Conservation (phyloP, 2,113 vertebrate species). For the Riparia riparia region DNA sequence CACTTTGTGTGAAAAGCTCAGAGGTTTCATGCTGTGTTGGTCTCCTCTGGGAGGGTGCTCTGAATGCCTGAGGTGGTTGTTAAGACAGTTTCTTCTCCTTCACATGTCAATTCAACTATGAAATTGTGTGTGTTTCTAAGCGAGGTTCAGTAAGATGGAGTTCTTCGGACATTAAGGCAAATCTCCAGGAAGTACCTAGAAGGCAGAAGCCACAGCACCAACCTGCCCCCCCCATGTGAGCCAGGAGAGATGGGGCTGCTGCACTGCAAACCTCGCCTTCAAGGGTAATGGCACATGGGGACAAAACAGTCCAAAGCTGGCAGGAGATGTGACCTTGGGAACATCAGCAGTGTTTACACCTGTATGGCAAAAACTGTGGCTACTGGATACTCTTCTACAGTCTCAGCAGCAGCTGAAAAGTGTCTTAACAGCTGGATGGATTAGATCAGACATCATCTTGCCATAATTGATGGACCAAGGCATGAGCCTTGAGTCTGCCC, state of each 20-base stretch:
- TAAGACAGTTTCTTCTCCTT: not conserved
- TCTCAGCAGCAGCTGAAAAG: not conserved
- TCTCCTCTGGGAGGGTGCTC: not conserved
- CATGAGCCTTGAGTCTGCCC: not conserved
- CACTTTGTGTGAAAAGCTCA: not conserved
- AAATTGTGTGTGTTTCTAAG: not conserved
- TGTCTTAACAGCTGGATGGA: not conserved
- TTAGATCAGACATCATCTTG: not conserved
- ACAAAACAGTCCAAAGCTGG: not conserved
- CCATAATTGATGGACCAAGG: rapidly evolving
- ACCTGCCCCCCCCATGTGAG: not conserved
- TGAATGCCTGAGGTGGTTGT: not conserved
- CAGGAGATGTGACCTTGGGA: not conserved
- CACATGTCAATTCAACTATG: not conserved
- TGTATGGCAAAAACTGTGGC: not conserved
- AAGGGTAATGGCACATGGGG: not conserved
- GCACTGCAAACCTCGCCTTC: not conserved
- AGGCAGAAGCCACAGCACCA: not conserved
- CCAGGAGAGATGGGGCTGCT: not conserved
- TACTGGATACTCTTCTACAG: not conserved
- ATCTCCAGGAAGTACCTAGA: not conserved
- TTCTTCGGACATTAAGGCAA: not conserved
- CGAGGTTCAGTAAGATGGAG: not conserved
- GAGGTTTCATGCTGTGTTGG: not conserved
- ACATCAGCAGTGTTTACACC: not conserved